Evolutionary conservation across 2,797 vertebrate genomes (phyloP), one percentile per base, ranked within the genome.

Genomic region (Centropyge bicolor): DNA sequence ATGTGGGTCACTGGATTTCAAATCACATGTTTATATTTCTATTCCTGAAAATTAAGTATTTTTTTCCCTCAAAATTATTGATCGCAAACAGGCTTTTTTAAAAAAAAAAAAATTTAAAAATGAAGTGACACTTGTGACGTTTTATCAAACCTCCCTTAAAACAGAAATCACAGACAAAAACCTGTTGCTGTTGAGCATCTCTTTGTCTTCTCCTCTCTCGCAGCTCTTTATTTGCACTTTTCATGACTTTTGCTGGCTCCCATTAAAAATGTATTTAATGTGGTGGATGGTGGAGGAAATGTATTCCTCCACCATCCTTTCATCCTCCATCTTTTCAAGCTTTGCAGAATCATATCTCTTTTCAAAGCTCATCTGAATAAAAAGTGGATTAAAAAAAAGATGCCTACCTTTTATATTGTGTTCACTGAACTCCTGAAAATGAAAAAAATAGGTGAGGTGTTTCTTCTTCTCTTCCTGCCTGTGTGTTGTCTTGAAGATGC

Each of bases 321-420:
- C 19, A 83, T 81, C 60, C 36, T 77, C 24, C 48, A 38, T 64
- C 13, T 49, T 55, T 71, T 80, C 40, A 3, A 81, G 27, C 65
- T 69, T 64, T 80, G 35, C 43, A 72, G 46, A 67, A 36, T 49
- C 24, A 35, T 6, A 22, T 35, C 35, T 61, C 17, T 41, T 49
- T 64, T 67, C 12, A 64, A 24, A 45, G 13, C 22, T 59, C 19
- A 48, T 72, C n/a, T 56, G 0, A 64, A 41, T 59, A 17, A 63
- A 80, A 84, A 55, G 8, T 14, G n/a, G 35, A 57, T 66, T 9
- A 27, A 36, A 45, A 84, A 64, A 45, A 9, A 51, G n/a, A 45
- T 24, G 24, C 88, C 17, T 89, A 94, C 93, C 93, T 93, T 82
- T 46, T 70, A 70, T 24, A 56, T 41, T 5, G 8, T 63, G 19